Base-by-base conservation (phyloP, 2,888 invertebrate species). In the Archaeoteleia sp. region DNA sequence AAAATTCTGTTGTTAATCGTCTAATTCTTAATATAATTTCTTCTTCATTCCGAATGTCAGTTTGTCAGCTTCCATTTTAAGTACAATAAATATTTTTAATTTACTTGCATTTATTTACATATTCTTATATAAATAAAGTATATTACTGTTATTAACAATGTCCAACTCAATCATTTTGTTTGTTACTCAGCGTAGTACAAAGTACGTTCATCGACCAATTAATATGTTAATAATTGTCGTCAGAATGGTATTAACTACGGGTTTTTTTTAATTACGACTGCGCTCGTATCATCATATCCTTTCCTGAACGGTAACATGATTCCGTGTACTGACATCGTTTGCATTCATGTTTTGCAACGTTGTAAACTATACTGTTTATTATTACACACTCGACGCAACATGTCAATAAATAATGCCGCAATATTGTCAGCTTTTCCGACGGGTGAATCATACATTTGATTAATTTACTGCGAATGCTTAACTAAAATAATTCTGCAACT, bases 331-430 rank as follows among this genome's bases (percentile, higher is more conserved):
- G 25, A 60, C 9, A 35, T 29, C 14, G 20, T 34, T 20, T 20
- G 13, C 30, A 42, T 46, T 39, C 20, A 7, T 10, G 9, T 49
- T 60, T 7, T 20, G 20, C 15, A 40, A 25, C n/a, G 35, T 13
- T 37, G 53, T 54, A 61, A 61, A 46, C 6, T 61, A 13, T 9
- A 25, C 6, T 40, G 27, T 53, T 53, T 62, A 62, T 62, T 54
- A 54, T 40, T 48, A 20, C 46, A 13, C 7, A 46, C 34, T 29
- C 35, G 53, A 53, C 42, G 17, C n/a, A 40, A 46, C 34, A 7
- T 25, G 53, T 53, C 53, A 46, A 61, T 61, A 61, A 53, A 53
- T 46, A 61, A 45, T 45, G 15, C 30, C 12, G 30, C 51, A 45
- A 51, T 51, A 45, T 51, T 45, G 45, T 61, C 29, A 49, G 35